phyloP scores from a whole-genome alignment of 2,888 invertebrate genomes.

The Lasioglossum villosulum region DNA sequence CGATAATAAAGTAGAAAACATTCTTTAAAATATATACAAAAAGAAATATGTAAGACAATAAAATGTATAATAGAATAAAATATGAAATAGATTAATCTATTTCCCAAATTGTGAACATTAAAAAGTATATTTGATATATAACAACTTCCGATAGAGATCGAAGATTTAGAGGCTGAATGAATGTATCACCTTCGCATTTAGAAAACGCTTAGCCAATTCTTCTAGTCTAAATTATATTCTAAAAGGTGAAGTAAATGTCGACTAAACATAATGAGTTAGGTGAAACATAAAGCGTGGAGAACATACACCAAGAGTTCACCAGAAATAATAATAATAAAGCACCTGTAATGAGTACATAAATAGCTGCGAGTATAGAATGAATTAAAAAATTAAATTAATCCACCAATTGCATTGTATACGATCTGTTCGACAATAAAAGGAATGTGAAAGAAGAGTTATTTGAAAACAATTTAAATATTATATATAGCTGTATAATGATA shows the following conservation, averaged over 20 bases:
- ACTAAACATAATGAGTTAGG: slow-evolving; percentile 22
- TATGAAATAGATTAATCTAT: too few relatives aligned
- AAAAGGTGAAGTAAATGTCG: slow-evolving; percentile 65
- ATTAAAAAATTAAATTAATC: not conserved
- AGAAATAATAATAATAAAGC: not conserved
- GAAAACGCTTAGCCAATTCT: slow-evolving; percentile 49
- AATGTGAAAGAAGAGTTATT: not conserved
- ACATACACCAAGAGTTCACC: not conserved
- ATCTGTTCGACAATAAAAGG: not conserved
- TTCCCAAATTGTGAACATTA: too few relatives aligned
- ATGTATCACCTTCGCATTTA: slow-evolving; percentile 52
- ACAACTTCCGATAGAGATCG: slow-evolving; percentile 45
- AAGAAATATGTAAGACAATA: too few relatives aligned
- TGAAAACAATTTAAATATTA: not conserved
- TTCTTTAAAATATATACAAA: too few relatives aligned
- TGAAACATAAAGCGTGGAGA: slow-evolving; percentile 16
- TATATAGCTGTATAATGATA: not conserved
- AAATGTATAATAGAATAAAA: too few relatives aligned
- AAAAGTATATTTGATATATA: too few relatives aligned
- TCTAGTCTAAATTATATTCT: slow-evolving; percentile 56
- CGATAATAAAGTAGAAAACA: too few relatives aligned
- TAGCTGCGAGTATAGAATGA: not conserved
- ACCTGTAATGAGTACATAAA: not conserved
- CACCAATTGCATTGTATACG: not conserved
- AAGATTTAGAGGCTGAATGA: slow-evolving; percentile 59